Conservation (phyloP, 2,113 vertebrate species). For the Ciconia maguari region DNA sequence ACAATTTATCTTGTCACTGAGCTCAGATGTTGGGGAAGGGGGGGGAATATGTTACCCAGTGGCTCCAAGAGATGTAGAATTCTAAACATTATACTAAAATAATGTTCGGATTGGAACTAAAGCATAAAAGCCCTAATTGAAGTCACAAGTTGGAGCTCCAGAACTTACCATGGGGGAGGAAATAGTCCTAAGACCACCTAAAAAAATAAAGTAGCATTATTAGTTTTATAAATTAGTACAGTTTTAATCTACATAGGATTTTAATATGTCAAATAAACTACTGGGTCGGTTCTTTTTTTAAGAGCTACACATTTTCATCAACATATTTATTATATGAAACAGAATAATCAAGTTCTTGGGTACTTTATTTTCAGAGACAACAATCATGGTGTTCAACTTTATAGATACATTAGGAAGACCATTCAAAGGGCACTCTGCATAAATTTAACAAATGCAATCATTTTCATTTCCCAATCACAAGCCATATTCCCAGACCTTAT, state of each 20-base stretch:
- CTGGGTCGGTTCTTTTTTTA: not conserved
- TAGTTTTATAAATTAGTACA: slow-evolving; percentile 56
- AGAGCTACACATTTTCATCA: not conserved
- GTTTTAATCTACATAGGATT: slow-evolving; percentile 38
- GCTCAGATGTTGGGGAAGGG: slow-evolving; percentile 48
- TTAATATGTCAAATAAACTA: not conserved
- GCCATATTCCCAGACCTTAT: not conserved
- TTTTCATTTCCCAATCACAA: not conserved
- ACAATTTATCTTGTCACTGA: slow-evolving; percentile 38
- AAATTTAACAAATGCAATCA: not conserved
- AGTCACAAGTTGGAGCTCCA: slow-evolving; percentile 74
- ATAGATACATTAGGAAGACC: not conserved
- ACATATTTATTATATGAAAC: not conserved
- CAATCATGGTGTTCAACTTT: not conserved
- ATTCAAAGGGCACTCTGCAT: not conserved
- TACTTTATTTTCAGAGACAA: not conserved
- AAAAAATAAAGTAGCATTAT: slow-evolving; percentile 70
- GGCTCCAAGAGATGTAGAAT: slow-evolving; percentile 1
- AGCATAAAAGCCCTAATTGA: slow-evolving; percentile 59
- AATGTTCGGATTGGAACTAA: slow-evolving; percentile 56
- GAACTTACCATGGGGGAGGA: slow-evolving; percentile 73
- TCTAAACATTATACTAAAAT: not conserved
- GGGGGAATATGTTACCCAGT: slow-evolving; percentile 18
- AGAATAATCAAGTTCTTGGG: not conserved
- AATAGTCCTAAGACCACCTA: slow-evolving; percentile 70